Base-by-base conservation (phyloP, 1,140 invertebrate genomes). In the Drosophila pseudoananassae region DNA sequence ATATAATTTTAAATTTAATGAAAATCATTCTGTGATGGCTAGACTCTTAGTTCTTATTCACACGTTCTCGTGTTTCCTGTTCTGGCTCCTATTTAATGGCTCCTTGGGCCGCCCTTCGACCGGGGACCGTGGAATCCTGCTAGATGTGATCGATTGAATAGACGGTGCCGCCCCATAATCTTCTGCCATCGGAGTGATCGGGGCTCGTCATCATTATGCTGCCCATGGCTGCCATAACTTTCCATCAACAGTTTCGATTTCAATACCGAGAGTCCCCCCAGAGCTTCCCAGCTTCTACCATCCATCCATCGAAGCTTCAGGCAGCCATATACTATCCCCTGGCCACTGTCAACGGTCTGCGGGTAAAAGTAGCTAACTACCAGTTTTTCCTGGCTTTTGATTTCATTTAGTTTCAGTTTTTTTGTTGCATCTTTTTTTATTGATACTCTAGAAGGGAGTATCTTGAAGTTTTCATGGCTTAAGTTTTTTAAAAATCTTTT, bases 231-330 rank as follows among this genome's bases (percentile, higher is more conserved):
- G 54, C 60, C 73, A 82, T 87, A 87, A 87, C 82, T 85, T 85
- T 85, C 82, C 82, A 74, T 76, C 68, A 75, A 40, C 56, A 81
- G 82, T 82, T 82, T 87, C 82, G 78, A 85, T 87, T 87, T 87
- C 78, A 85, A 78, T 85, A 78, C 66, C 47, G 14, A 9, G 15
- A 7, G 6, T 5, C 36, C 29, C 58, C 14, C 14, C 58, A 47
- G 6, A 27, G 25, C 25, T 27, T 6, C 25, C 25, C 5, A 27
- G 25, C 25, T 27, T 6, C 25, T 7, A 27, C 25, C 25, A 27
- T 5, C 25, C 25, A 27, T 27, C 25, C 25, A 27, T 27, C 25
- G 25, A 27, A 27, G 25, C 5, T 27, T 1, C 25, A 27, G 5
- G 5, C 25, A 6, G 6, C 25, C 25, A 27, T 27, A 27, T 27